These are phyloP conservation scores for Willisornis vidua DNA, from an alignment of 2,113 vertebrate species.

Conservation along the genomic window DNA sequence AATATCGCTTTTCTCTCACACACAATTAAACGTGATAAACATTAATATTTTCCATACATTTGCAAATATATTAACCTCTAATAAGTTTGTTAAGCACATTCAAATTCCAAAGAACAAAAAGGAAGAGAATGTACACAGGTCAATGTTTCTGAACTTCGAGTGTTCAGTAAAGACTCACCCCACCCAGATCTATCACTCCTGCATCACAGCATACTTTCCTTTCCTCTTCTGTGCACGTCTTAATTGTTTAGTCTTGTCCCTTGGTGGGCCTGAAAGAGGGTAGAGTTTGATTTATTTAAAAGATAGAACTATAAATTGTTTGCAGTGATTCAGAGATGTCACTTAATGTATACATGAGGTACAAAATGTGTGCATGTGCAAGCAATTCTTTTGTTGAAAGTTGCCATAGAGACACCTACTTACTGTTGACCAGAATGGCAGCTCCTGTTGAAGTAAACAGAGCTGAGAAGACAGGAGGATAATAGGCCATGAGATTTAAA, in stretches of 20 bases:
- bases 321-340: not conserved
- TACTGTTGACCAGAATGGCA: not conserved
- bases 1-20: not conserved
- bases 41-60: not conserved
- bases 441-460: not conserved
- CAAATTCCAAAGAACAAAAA: not conserved
- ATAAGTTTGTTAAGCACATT: not conserved
- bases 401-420: not conserved
- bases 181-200: not conserved
- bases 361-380: not conserved
- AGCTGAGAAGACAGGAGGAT: not conserved
- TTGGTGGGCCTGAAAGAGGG: not conserved
- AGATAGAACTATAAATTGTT: not conserved
- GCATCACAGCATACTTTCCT: not conserved
- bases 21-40: not conserved
- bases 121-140: not conserved
- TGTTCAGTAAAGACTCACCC: not conserved
- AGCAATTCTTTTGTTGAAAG: not conserved
- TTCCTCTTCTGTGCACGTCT: not conserved
- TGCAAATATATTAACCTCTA: not conserved
- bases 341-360: not conserved
- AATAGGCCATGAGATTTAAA: not conserved
- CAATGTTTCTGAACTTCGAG: not conserved
- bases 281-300: not conserved
- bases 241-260: not conserved